Percentiles rank a stretch among this genome's conserved stretches.
Conservation (phyloP, 1,140 invertebrate species). For the Zaprionus inermis region DNA sequence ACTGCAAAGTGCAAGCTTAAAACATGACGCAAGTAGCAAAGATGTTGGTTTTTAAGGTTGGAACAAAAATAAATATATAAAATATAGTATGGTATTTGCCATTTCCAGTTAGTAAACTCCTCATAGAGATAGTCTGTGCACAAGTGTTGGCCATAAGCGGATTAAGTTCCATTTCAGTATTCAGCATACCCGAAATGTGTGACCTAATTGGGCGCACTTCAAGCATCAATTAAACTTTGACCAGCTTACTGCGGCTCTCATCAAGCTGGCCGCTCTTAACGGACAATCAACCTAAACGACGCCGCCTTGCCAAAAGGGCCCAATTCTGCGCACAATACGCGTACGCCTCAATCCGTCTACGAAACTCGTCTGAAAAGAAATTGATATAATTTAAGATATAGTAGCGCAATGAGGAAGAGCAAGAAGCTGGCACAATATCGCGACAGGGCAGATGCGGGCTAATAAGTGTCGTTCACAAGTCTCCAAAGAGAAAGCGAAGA, state of each 20-base stretch:
- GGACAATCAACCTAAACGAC: constrained; percentile 69
- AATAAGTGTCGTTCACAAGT: constrained; percentile 63
- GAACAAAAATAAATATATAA: background rate
- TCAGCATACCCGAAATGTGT: background rate
- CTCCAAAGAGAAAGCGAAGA: constrained; percentile 26
- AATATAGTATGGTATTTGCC: too few species aligned
- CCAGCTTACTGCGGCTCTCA: constrained; percentile 28
- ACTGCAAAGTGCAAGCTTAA: background rate
- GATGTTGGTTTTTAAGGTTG: background rate
- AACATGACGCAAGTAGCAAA: constrained; percentile 25
- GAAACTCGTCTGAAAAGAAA: constrained; percentile 56
- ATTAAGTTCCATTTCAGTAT: background rate
- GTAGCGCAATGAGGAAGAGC: background rate
- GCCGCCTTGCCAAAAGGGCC: constrained; percentile 29
- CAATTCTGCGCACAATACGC: background rate
- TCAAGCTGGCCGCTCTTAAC: constrained; percentile 62
- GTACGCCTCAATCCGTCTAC: constrained; percentile 37
- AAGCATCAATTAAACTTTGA: constrained; percentile 55
- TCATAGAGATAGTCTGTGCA: too few species aligned
- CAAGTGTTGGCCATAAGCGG: background rate
- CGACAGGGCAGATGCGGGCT: constrained; percentile 42
- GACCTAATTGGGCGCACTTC: constrained; percentile 20
- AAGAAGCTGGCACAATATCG: constrained; percentile 20
- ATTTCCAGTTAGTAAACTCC: background rate
- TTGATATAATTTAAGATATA: constrained; percentile 74